phyloP scores from a whole-genome alignment of 2,888 invertebrate species.

The Linhomoeus sp. region DNA sequence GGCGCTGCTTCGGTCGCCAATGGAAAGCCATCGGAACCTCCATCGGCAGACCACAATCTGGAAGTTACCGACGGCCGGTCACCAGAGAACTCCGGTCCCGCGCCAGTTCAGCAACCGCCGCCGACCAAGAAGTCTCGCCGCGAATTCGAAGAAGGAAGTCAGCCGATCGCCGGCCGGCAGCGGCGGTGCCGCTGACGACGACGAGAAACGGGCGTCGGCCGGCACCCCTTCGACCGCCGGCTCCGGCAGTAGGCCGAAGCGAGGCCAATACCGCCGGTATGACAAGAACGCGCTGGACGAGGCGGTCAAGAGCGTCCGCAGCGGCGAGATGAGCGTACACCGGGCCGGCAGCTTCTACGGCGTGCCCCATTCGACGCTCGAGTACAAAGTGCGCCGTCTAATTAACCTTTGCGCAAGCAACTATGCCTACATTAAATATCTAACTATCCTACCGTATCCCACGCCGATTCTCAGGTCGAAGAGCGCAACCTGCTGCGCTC shows the following conservation, averaged over 20 bases:
- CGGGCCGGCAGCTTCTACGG: conserved; percentile 89
- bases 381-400: conserved; percentile 97
- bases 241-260: conserved; percentile 53
- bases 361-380: conserved; percentile 92
- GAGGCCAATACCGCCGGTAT: conserved; percentile 90
- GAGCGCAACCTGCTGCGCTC: conserved; percentile 48
- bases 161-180: not conserved
- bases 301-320: conserved; percentile 85
- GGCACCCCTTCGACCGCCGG: no score
- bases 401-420: no score
- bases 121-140: no score
- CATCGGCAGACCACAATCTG: no score
- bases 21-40: no score
- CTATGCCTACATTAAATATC: no score
- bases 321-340: conserved; percentile 97
- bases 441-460: no score
- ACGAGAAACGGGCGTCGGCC: not conserved
- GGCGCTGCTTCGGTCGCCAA: no score
- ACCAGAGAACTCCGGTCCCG: no score
- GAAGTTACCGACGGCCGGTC: no score
- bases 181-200: not conserved
- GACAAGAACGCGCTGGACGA: conserved; percentile 87
- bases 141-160: not conserved
- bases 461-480: conserved; percentile 28
- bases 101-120: no score